A percentile compares a stretch with the other conserved stretches of the same genome.
These are phyloP conservation scores for Drosophila lacertosa DNA, from an alignment of 1,140 invertebrate species.

Conservation along the genomic window DNA sequence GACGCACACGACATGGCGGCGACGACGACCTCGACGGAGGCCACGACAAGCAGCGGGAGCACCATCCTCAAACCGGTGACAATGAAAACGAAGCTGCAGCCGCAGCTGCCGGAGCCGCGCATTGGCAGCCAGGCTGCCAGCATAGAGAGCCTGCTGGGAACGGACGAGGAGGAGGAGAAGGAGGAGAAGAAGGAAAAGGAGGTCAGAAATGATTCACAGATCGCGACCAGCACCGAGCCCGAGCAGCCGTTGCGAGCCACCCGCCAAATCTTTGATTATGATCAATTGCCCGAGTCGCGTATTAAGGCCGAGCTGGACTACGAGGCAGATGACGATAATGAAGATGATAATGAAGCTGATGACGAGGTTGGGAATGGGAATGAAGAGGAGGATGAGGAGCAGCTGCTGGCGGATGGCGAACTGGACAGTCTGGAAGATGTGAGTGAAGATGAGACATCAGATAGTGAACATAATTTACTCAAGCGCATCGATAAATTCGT, in stretches of 20 bases:
- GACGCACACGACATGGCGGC: constrained; percentile 62
- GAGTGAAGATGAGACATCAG: constrained; percentile 28
- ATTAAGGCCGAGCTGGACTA: constrained; percentile 49
- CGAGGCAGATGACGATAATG: constrained; percentile 7
- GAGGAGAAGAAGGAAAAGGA: constrained; percentile 11
- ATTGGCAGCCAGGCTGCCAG: constrained; percentile 56
- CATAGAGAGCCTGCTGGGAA: constrained; percentile 52
- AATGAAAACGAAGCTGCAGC: constrained; percentile 48
- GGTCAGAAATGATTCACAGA: constrained; percentile 41
- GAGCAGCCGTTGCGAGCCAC: constrained; percentile 59
- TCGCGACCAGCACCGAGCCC: constrained; percentile 61
- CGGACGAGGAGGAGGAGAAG: constrained; percentile 37
- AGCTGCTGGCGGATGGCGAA: constrained; percentile 30
- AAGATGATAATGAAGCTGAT: constrained; percentile 19
- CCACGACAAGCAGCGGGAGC: constrained; percentile 21
- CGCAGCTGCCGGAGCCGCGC: constrained; percentile 68
- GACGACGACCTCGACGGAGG: constrained; percentile 17
- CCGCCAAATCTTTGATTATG: constrained; percentile 81
- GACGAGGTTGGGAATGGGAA: too few relatives aligned
- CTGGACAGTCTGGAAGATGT: constrained; percentile 25
- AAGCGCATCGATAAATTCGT: constrained; percentile 78
- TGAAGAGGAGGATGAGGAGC: constrained; percentile 43
- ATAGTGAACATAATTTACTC: constrained; percentile 65
- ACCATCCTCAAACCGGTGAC: constrained; percentile 61
- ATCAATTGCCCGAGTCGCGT: constrained; percentile 80